These are phyloP conservation scores for Axea sp. DNA, from an alignment of 2,888 invertebrate genomes.

Conservation along the genomic window DNA sequence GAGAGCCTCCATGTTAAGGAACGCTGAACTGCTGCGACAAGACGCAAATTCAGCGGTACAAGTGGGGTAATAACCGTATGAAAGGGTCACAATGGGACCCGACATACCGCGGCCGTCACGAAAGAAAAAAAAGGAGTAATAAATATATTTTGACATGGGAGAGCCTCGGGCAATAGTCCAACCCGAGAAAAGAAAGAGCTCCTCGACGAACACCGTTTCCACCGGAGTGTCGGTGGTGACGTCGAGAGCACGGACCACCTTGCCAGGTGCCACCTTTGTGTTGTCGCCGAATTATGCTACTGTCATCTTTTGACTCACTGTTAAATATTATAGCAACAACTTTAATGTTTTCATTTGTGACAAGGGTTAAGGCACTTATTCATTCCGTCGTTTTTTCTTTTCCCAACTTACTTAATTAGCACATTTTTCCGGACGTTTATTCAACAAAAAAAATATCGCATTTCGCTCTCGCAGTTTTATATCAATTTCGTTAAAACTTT, in stretches of 20 bases:
- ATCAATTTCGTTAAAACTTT: too few species aligned
- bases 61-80: conserved; percentile 77
- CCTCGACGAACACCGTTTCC: conserved; percentile 31
- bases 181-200: conserved; percentile 46
- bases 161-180: conserved; percentile 65
- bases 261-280: conserved; percentile 67
- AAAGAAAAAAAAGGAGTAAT: conserved; percentile 72
- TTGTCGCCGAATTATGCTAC: conserved; percentile 71
- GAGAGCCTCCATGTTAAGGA: conserved; percentile 53
- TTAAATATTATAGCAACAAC: conserved; percentile 77
- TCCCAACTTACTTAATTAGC: too few species aligned
- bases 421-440: too few species aligned
- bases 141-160: conserved; percentile 80
- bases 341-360: conserved; percentile 73
- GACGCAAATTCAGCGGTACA: conserved; percentile 69
- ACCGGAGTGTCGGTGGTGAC: conserved; percentile 62
- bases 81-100: conserved; percentile 75
- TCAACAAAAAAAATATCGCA: too few species aligned
- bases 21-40: conserved; percentile 58
- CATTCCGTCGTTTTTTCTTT: too few species aligned
- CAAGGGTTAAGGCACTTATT: conserved; percentile 33
- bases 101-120: conserved; percentile 74
- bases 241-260: conserved; percentile 59
- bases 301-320: conserved; percentile 68
- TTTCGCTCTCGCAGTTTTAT: too few species aligned